Percentiles rank a stretch among this genome's conserved stretches.
These are phyloP conservation scores for Pachymerium ferrugineum DNA, from an alignment of 2,888 invertebrate species.

Conservation along the genomic window DNA sequence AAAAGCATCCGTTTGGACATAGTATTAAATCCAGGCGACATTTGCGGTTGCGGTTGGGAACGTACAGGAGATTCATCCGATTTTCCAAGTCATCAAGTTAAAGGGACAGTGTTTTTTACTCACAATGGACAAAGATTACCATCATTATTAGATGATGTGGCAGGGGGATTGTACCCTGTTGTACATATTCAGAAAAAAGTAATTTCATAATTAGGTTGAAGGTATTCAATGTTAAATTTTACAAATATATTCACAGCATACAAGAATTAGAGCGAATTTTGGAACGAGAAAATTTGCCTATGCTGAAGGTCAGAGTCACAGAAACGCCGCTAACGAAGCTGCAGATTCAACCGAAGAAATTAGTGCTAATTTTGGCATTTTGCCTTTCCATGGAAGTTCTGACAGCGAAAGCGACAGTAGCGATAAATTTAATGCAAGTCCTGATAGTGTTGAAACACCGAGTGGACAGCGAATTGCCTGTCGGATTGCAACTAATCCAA, in stretches of 20 bases:
- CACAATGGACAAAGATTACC: constrained; percentile 45
- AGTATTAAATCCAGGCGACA: constrained; percentile 44
- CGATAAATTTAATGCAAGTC: constrained; percentile 38
- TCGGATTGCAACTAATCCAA: constrained; percentile 41
- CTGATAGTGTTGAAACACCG: constrained; percentile 36
- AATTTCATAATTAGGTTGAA: constrained; percentile 27
- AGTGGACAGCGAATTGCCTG: constrained; percentile 42
- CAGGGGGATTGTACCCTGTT: constrained; percentile 46
- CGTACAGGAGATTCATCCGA: constrained; percentile 40
- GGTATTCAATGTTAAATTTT: neutral
- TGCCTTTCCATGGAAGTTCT: constrained; percentile 45
- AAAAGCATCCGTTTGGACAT: constrained; percentile 46
- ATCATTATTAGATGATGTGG: constrained; percentile 46
- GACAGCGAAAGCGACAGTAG: constrained; percentile 44
- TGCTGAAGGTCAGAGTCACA: constrained; percentile 45
- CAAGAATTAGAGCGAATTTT: constrained; percentile 46
- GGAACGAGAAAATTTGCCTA: constrained; percentile 46
- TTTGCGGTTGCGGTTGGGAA: constrained; percentile 48
- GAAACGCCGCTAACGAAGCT: constrained; percentile 46
- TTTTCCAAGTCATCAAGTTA: constrained; percentile 41
- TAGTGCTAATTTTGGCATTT: constrained; percentile 44
- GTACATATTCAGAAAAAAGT: constrained; percentile 48
- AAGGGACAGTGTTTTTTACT: constrained; percentile 47
- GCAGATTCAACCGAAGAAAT: constrained; percentile 45
- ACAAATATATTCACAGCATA: neutral